Conservation (phyloP, 1,140 invertebrate genomes). For the Artemia franciscana region DNA sequence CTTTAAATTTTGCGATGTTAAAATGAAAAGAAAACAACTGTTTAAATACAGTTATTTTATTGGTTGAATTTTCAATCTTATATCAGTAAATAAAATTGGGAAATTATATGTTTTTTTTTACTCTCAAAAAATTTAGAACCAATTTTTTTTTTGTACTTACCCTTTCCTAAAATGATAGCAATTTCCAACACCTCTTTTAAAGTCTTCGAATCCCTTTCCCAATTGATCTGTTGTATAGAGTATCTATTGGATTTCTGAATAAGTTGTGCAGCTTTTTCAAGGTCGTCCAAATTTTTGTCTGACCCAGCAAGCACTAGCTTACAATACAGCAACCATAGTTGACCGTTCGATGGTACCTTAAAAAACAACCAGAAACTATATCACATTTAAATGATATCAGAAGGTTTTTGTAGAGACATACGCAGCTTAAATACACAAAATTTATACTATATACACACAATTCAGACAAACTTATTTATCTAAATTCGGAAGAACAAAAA, state of each 20-base stretch:
- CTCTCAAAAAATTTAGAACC: not conserved
- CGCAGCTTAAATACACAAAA: no score
- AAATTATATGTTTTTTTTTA: not conserved
- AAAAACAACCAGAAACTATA: not conserved
- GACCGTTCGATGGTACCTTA: conserved; percentile 32
- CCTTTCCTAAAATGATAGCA: conserved; percentile 16
- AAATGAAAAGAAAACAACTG: not conserved
- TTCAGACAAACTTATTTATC: not conserved
- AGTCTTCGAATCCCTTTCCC: conserved; percentile 26
- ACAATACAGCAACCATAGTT: conserved; percentile 27
- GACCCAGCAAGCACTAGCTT: conserved; percentile 15
- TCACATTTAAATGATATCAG: no score
- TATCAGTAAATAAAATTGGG: not conserved
- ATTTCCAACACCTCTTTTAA: conserved; percentile 16
- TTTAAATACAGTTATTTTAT: not conserved
- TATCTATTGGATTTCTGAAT: conserved; percentile 27
- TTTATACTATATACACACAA: not conserved
- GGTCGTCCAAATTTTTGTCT: conserved; percentile 31
- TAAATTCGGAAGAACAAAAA: not conserved
- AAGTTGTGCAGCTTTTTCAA: conserved; percentile 31
- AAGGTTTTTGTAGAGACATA: no score
- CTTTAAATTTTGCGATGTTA: not conserved
- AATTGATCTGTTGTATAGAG: conserved; percentile 26
- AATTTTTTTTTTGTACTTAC: conserved; percentile 8
- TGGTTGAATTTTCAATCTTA: not conserved